A percentile compares a stretch with the other conserved stretches of the same genome.
phyloP scores from a whole-genome alignment of 1,140 invertebrate species.

The Procambarus virginalis region DNA sequence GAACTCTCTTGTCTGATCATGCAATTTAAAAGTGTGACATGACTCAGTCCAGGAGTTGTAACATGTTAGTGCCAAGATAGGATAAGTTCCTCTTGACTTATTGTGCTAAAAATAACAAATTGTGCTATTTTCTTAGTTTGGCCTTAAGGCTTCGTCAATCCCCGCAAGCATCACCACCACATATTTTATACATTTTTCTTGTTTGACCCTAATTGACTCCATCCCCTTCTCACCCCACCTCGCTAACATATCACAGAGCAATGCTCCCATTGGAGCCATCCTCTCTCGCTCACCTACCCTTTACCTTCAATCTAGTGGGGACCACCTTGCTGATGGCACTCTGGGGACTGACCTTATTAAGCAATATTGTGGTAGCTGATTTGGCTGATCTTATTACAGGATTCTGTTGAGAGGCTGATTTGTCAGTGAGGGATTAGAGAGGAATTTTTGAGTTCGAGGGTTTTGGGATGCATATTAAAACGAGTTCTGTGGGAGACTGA shows the following conservation, averaged over 20 bases:
- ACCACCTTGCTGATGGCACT: not conserved
- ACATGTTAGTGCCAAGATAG: conserved; percentile 7
- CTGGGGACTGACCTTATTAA: not conserved
- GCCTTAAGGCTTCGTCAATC: not conserved
- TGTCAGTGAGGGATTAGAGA: no score
- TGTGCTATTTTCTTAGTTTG: not conserved
- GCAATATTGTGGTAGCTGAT: not conserved
- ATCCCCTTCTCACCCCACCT: not conserved
- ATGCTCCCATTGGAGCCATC: not conserved
- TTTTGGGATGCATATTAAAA: no score
- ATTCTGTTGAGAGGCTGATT: no score
- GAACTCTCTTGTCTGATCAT: not conserved
- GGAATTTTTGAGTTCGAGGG: no score
- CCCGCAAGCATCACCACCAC: not conserved
- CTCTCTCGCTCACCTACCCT: not conserved
- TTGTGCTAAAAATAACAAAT: not conserved
- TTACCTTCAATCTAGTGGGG: not conserved
- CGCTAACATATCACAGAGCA: not conserved
- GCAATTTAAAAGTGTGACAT: not conserved
- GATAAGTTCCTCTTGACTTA: not conserved
- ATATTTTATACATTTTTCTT: not conserved
- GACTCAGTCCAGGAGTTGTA: not conserved
- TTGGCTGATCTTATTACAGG: not conserved
- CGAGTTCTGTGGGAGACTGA: no score
- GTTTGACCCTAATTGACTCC: not conserved